phyloP scores from a whole-genome alignment of 1,140 invertebrate genomes.

The Rhopalosiphum padi region DNA sequence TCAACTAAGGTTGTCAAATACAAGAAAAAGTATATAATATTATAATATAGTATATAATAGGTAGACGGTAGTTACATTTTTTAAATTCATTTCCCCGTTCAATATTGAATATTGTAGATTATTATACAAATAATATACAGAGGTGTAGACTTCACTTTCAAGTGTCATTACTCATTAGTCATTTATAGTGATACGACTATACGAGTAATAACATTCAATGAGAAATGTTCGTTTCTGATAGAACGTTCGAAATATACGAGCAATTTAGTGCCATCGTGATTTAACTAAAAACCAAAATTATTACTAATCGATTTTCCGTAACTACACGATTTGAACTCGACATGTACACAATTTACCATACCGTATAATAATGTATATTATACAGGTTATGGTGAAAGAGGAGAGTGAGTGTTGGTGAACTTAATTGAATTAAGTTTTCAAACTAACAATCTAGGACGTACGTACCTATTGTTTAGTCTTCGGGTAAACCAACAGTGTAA shows the following conservation, averaged over 20 bases:
- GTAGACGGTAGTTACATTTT: background rate
- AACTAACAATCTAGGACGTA: background rate
- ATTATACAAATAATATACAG: background rate
- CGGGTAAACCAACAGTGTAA: background rate
- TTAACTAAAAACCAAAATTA: background rate
- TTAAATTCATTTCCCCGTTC: background rate
- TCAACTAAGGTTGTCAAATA: background rate
- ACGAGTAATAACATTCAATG: background rate
- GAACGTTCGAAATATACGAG: background rate
- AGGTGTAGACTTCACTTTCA: background rate
- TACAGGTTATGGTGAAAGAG: background rate
- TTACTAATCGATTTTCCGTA: background rate
- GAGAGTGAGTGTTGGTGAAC: background rate
- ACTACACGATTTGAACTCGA: background rate
- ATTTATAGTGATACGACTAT: background rate
- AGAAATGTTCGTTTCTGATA: background rate
- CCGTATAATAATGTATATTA: too few relatives aligned
- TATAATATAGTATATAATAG: background rate
- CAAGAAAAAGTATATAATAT: background rate
- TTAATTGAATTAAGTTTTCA: background rate
- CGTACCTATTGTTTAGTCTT: background rate
- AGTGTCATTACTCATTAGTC: background rate
- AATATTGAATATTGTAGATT: too few relatives aligned
- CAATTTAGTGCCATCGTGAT: background rate
- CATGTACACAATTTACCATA: background rate